Evolutionary conservation across 2,888 invertebrate species (phyloP).

Genomic region (Melolontha melolontha): DNA sequence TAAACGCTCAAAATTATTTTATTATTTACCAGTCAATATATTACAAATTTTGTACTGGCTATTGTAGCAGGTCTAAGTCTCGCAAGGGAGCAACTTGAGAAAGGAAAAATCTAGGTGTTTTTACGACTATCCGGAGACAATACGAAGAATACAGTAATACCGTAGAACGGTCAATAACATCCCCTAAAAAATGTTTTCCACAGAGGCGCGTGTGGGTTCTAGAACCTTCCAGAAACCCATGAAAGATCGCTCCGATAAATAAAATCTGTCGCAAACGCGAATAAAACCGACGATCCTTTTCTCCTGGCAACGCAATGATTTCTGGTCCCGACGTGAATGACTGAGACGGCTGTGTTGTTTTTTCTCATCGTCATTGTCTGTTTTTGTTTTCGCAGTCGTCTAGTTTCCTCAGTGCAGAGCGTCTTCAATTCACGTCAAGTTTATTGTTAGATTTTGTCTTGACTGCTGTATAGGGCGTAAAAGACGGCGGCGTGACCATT

Average conservation of each 20-base stretch:
- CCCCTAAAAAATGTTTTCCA: constrained; percentile 9
- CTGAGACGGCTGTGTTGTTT: not conserved
- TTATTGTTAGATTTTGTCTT: constrained; percentile 21
- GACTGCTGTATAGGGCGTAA: no score
- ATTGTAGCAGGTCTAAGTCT: no score
- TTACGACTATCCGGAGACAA: constrained; percentile 8
- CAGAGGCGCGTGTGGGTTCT: not conserved
- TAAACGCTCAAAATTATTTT: no score
- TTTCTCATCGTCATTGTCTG: not conserved
- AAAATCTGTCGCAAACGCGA: not conserved
- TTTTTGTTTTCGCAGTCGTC: not conserved
- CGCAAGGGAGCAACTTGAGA: not conserved
- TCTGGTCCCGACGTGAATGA: not conserved
- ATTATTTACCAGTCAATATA: no score
- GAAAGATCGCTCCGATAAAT: not conserved
- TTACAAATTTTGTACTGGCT: no score
- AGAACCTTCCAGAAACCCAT: no score
- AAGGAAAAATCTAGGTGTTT: not conserved
- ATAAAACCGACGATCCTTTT: not conserved
- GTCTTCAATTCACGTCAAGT: constrained; percentile 20
- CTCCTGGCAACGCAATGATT: constrained; percentile 3
- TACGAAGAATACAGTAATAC: constrained; percentile 7
- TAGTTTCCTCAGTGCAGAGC: not conserved
- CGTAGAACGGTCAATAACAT: constrained; percentile 13
- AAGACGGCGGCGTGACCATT: no score